phyloP scores from a whole-genome alignment of 30 jellyfish, hydroid and myxozoan genomes.

The Pseudorhiza aurosa region DNA sequence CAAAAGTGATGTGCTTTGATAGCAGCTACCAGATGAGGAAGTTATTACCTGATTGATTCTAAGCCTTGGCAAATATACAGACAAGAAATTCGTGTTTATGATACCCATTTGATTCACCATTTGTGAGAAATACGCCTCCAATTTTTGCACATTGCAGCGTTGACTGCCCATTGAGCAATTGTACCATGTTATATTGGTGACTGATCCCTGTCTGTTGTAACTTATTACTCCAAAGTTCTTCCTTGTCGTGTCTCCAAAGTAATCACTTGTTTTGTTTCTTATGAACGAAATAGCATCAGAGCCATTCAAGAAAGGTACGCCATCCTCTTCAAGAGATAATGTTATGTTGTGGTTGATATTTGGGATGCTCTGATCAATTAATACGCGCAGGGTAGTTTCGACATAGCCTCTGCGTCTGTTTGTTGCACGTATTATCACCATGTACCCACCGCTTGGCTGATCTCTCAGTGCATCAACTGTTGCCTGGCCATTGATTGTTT shows the following conservation, averaged over 20 bases:
- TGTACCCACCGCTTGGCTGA: constrained; percentile 68
- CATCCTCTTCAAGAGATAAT: not conserved
- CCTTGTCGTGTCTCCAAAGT: constrained; percentile 42
- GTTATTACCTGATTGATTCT: not conserved
- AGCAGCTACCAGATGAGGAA: not conserved
- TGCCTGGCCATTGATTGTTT: constrained; percentile 61
- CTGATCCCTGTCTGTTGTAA: constrained; percentile 18
- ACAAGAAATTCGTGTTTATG: constrained; percentile 24
- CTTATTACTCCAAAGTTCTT: constrained; percentile 28
- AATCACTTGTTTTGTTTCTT: not conserved
- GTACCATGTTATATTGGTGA: constrained; percentile 52
- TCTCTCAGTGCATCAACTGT: constrained; percentile 11
- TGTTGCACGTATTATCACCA: constrained; percentile 23
- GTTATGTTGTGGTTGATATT: constrained; percentile 7
- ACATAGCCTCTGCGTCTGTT: not conserved
- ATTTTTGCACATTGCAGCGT: not conserved
- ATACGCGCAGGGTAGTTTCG: constrained; percentile 2
- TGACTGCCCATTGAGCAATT: constrained; percentile 51
- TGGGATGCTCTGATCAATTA: not conserved
- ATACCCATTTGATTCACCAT: constrained; percentile 2
- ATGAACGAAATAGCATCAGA: constrained; percentile 16
- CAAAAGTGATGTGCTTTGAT: not conserved
- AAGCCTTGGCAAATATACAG: constrained; percentile 4
- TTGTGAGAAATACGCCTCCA: not conserved
- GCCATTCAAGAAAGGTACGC: not conserved